Conservation (phyloP, 2,888 invertebrate genomes). For the Lasioglossum malachurum region DNA sequence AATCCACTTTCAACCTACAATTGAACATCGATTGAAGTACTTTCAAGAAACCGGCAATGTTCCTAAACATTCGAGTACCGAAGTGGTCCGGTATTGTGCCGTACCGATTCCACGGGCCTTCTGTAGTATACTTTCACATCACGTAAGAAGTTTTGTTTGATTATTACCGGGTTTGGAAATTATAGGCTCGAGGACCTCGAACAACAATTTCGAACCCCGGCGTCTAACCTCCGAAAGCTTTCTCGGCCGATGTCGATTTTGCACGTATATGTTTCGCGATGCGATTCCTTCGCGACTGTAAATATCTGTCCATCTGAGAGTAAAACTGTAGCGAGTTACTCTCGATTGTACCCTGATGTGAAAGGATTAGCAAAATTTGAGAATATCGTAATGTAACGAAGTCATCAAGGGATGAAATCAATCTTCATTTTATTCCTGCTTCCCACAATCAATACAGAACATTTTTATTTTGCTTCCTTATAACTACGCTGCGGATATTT, state of each 20-base stretch:
- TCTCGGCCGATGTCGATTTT: neutral
- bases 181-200: neutral
- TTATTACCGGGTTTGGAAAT: neutral
- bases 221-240: neutral
- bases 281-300: slow-evolving; percentile 4
- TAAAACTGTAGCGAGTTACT: too few species aligned
- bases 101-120: neutral
- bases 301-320: too few species aligned
- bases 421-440: too few species aligned
- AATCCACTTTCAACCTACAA: neutral
- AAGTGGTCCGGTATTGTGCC: neutral
- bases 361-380: too few species aligned
- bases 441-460: too few species aligned
- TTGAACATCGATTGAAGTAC: neutral
- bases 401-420: too few species aligned
- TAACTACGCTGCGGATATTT: too few species aligned
- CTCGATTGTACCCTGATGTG: too few species aligned
- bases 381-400: too few species aligned
- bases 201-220: neutral
- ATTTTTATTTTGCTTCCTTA: too few species aligned
- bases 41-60: neutral
- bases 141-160: neutral
- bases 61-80: neutral
- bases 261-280: neutral
- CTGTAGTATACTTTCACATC: neutral